Conservation (phyloP, 2,888 invertebrate species). For the Chymomyza procnemis region DNA sequence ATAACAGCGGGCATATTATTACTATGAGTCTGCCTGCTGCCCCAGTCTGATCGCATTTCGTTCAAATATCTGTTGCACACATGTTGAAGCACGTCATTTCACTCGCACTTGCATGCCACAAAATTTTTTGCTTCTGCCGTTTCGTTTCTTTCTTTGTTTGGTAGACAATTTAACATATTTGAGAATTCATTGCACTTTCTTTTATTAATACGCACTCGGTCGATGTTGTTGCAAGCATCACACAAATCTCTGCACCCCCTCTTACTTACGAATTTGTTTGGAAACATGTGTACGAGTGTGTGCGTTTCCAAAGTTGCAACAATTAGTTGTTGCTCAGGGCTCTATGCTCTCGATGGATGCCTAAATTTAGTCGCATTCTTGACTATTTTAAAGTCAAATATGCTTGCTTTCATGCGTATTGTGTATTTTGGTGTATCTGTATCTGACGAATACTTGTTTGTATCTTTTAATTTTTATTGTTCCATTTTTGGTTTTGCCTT, state of each 20-base stretch:
- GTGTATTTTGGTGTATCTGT: background rate
- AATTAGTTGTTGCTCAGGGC: conserved; percentile 14
- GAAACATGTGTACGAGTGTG: conserved; percentile 14
- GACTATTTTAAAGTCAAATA: conserved; percentile 47
- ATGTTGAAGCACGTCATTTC: conserved; percentile 39
- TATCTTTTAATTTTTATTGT: conserved; percentile 50
- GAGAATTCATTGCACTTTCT: conserved; percentile 73
- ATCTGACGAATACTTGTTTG: background rate
- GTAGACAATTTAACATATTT: conserved; percentile 74
- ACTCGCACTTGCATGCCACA: background rate
- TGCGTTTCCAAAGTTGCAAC: conserved; percentile 40
- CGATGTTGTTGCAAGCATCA: background rate
- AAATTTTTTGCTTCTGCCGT: background rate
- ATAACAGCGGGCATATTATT: background rate
- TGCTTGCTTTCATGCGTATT: background rate
- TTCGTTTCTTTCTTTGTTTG: conserved; percentile 60
- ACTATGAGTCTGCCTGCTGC: background rate
- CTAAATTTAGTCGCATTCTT: conserved; percentile 69
- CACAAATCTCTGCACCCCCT: conserved; percentile 8
- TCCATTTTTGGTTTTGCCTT: conserved; percentile 36
- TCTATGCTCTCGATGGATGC: conserved; percentile 5
- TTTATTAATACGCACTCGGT: conserved; percentile 65
- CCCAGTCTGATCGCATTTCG: conserved; percentile 34
- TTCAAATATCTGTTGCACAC: conserved; percentile 67
- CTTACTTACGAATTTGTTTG: background rate